Percentiles rank a stretch among this genome's conserved stretches.
Evolutionary conservation across 2,888 invertebrate species (phyloP).

Genomic region (Hesperia comma): DNA sequence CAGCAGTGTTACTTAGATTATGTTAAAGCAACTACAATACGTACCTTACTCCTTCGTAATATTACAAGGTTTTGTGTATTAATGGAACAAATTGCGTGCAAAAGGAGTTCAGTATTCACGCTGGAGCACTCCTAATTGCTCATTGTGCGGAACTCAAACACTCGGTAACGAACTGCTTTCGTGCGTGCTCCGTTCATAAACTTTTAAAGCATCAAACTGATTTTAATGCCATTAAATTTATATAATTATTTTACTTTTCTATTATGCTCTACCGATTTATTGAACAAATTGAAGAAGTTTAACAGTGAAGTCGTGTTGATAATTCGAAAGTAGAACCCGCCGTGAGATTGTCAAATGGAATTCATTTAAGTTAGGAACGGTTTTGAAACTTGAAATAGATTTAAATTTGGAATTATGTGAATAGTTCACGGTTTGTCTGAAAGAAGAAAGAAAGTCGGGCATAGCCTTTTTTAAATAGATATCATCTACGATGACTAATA

Average conservation of each 20-base stretch:
- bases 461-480: no score
- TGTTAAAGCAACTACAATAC: neutral
- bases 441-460: no score
- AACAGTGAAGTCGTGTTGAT: constrained; percentile 1
- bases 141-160: constrained; percentile 35
- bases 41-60: neutral
- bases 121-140: constrained; percentile 29
- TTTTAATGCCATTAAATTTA: constrained; percentile 20
- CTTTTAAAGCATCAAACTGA: constrained; percentile 29
- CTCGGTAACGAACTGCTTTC: constrained; percentile 35
- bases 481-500: no score
- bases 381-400: constrained; percentile 6
- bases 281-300: constrained; percentile 14
- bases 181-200: constrained; percentile 28
- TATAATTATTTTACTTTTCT: constrained; percentile 5
- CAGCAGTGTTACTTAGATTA: neutral
- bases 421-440: neutral
- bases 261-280: constrained; percentile 6
- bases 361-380: neutral
- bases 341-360: constrained; percentile 1
- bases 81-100: constrained; percentile 24
- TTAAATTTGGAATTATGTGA: neutral
- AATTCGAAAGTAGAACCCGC: constrained; percentile 1
- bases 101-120: constrained; percentile 27
- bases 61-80: constrained; percentile 9